Evolutionary conservation across 2,797 vertebrate genomes (phyloP), one percentile per base, ranked within the genome.

Genomic region (Scyliorhinus canicula): DNA sequence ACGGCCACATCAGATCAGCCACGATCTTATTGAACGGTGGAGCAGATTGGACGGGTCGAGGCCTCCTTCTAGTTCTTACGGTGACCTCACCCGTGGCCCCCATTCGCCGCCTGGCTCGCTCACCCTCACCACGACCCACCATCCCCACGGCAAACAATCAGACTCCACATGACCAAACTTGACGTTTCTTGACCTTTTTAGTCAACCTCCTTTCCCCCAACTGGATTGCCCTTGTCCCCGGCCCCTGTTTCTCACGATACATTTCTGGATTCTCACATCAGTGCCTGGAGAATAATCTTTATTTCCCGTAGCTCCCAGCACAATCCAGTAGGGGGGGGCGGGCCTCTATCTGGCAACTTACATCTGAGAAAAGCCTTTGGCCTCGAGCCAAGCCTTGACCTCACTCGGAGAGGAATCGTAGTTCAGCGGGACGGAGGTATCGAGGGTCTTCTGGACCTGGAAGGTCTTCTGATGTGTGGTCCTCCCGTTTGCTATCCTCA

Each of bases 331-430:
- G 21, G 21, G 57, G 40, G 14, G 8, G 44, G 4, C 19, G 5
- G 19, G 6, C 79, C 79, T 40, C 14, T 3, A 6, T 16, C 3
- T 79, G 14, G n/a, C 35, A 40, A 97, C 98, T 98, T 96, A 99
- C 98, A 97, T 95, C 6, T 98, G 96, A 84, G 96, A 97, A 96
- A 99, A 99, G 95, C 98, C 98, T 95, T 99, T 99, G 95, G 97
- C 98, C 67, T 96, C 95, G 65, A 99, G 97, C 98, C 98, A 99
- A 63, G 97, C 96, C 0, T 96, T 96, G 95, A 99, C 98, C 86
- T 98, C 98, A 0, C 96, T 96, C 0, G 97, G 96, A 7, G 97
- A 95, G 28, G 98, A 99, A 96, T 97, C 96, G 96, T 96, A 97
- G 95, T 97, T 96, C 96, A 97, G 96, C 5, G 97, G 97, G 0